Evolutionary conservation across 2,888 invertebrate species (phyloP), one percentile per base, ranked within the genome.

Genomic region (Aspidapion aeneum): DNA sequence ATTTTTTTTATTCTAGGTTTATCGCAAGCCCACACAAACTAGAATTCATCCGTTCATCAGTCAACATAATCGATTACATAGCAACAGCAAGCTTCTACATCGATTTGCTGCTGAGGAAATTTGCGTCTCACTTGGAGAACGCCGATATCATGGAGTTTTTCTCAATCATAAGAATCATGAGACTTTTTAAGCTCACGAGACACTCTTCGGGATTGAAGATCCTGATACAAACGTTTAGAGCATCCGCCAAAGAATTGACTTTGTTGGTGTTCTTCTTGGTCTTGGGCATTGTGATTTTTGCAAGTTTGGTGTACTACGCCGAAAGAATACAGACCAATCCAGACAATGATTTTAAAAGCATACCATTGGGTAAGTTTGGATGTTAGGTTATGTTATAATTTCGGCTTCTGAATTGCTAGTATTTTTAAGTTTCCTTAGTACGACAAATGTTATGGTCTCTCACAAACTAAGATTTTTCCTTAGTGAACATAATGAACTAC

Each of bases 81-180:
- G 98, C 99, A 68, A 99, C 98, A 50, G 87, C 98, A 81, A 97
- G 96, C 79, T 99, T 99, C 85, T 99, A 98, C 86, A 91, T 96
- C 80, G 96, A 97, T 82, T 84, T 96, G 77, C 87, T 90, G 74
- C 86, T 96, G 70, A 93, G 95, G 77, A 91, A 90, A 78, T 93
- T 94, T 81, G 94, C 94, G 63, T 90, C 93, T 57, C 93, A 95
- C 78, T 83, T 96, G 71, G 94, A 95, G 83, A 96, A 96, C 82
- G 95, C 95, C 50, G 96, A 96, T 77, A 96, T 98, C 72, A 86
- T 98, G 77, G 98, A 98, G 83, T 98, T 98, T 85, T 96, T 98
- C 84, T 93, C 93, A 75, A 98, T 98, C 74, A 98, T 98, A 74
- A 89, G 98, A 74, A 98, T 98, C 74, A 96, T 98, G 95, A 87